These are phyloP conservation scores for Taphrorychus bicolor DNA, from an alignment of 2,888 invertebrate species.

Conservation along the genomic window DNA sequence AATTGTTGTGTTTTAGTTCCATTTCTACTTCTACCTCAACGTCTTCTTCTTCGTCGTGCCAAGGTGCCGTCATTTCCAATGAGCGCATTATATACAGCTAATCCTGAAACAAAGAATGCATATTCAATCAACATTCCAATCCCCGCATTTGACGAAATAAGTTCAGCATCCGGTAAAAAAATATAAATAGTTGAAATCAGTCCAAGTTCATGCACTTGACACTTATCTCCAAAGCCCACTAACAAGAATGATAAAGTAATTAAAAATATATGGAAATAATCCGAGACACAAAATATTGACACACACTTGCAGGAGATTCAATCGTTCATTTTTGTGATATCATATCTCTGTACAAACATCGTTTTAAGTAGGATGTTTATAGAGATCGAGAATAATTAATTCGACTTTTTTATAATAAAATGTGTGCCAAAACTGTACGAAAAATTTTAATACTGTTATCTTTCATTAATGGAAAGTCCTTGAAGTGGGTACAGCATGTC, in stretches of 20 bases:
- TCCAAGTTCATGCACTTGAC: neutral
- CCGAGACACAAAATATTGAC: neutral
- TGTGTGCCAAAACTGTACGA: neutral
- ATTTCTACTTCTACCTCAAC: slow-evolving; percentile 60
- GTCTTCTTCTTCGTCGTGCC: slow-evolving; percentile 61
- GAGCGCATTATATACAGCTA: slow-evolving; percentile 53
- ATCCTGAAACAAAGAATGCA: slow-evolving; percentile 24
- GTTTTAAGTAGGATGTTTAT: neutral
- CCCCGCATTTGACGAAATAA: neutral
- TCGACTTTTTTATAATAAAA: neutral
- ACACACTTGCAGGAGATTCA: neutral
- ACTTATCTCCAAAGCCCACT: neutral
- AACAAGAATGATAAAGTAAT: neutral
- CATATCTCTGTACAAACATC: neutral
- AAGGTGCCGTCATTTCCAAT: slow-evolving; percentile 58
- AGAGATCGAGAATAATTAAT: neutral
- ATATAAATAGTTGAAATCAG: neutral
- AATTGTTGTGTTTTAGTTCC: slow-evolving; percentile 52
- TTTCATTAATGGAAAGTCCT: neutral
- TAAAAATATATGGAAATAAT: neutral
- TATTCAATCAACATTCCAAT: neutral
- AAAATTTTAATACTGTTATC: neutral
- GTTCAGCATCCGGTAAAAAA: neutral
- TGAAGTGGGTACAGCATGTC: neutral
- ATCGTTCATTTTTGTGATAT: neutral